Evolutionary conservation across 2,113 vertebrate species (phyloP).

Genomic region (Chamaea fasciata): DNA sequence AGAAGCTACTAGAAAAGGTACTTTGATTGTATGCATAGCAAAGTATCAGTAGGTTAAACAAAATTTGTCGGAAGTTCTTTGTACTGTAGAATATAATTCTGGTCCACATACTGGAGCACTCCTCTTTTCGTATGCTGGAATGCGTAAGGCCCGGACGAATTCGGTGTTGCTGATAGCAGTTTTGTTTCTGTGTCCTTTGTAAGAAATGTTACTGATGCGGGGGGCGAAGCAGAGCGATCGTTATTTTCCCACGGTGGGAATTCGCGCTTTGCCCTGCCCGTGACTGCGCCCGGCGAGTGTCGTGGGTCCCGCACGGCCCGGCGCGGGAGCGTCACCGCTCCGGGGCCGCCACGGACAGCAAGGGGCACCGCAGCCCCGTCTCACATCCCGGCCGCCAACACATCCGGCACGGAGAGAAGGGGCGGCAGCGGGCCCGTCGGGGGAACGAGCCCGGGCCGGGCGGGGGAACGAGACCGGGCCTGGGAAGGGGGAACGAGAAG

Average conservation of each 20-base stretch:
- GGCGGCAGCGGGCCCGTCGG: neutral
- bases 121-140: fast-evolving
- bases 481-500: too few relatives aligned
- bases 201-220: neutral
- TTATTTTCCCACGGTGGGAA: too few relatives aligned
- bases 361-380: neutral
- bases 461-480: neutral
- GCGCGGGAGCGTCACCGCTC: neutral
- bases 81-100: neutral
- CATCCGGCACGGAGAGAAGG: neutral
- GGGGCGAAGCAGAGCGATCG: neutral
- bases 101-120: fast-evolving
- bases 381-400: too few relatives aligned
- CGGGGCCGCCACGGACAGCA: neutral
- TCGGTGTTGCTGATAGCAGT: too few relatives aligned
- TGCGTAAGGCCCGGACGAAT: fast-evolving
- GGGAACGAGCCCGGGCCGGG: neutral
- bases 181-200: neutral
- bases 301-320: neutral
- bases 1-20: neutral
- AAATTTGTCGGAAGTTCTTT: neutral
- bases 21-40: neutral
- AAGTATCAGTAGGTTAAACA: neutral
- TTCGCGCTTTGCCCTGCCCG: fast-evolving
- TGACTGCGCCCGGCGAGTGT: neutral